These are phyloP conservation scores for Solea senegalensis DNA, from an alignment of 2,113 vertebrate genomes.

Conservation along the genomic window DNA sequence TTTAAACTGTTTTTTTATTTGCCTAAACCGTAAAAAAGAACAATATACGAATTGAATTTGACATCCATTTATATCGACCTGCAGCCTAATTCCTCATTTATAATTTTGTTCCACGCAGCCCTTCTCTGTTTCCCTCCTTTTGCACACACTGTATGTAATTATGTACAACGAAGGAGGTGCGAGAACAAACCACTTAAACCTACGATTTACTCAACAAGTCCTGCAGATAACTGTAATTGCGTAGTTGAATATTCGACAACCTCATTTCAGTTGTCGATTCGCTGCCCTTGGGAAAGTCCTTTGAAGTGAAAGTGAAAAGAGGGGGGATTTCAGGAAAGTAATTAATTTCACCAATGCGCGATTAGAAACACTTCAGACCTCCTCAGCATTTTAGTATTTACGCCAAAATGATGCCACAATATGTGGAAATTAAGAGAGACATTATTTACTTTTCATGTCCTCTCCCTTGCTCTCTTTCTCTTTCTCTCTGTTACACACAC, in stretches of 20 bases:
- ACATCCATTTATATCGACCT: conserved; percentile 70
- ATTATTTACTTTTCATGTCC: conserved; percentile 54
- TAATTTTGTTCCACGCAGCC: conserved; percentile 67
- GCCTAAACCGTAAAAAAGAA: conserved; percentile 31
- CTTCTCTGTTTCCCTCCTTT: conserved; percentile 46
- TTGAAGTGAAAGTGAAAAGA: conserved; percentile 80
- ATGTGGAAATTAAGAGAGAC: conserved; percentile 71
- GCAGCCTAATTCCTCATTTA: conserved; percentile 67
- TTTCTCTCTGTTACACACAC: background rate
- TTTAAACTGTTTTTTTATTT: conserved; percentile 27
- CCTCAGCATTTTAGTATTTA: conserved; percentile 68
- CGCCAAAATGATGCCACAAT: conserved; percentile 54
- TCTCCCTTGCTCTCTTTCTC: conserved; percentile 1
- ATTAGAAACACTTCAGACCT: conserved; percentile 79
- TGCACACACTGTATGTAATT: conserved; percentile 57
- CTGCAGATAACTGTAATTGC: conserved; percentile 80
- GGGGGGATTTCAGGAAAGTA: conserved; percentile 75
- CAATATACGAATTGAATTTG: conserved; percentile 61
- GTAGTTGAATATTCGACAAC: conserved; percentile 78
- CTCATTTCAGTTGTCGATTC: conserved; percentile 80
- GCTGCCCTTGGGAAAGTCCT: conserved; percentile 81
- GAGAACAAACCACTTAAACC: conserved; percentile 79
- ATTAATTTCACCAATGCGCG: conserved; percentile 77
- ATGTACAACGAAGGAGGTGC: conserved; percentile 66
- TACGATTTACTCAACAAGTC: conserved; percentile 80